Base-by-base conservation (phyloP, 2,888 invertebrate genomes). In the Ceratothoa steindachneri region DNA sequence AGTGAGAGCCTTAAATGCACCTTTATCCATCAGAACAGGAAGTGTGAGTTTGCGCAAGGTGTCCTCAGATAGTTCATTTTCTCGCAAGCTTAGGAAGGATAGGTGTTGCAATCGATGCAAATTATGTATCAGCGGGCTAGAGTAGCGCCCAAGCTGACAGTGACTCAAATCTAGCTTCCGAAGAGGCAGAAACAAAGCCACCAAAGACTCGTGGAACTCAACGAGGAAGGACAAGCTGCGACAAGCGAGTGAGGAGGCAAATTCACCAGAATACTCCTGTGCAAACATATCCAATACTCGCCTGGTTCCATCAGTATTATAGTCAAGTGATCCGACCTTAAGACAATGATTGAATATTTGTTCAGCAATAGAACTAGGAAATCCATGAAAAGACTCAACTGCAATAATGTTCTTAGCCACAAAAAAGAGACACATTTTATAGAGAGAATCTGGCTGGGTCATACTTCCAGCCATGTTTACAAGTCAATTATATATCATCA, bases 331-430 rank as follows among this genome's bases (percentile, higher is more conserved):
- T 1, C 68, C 73, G 52, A n/a, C 22, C 9, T 65, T 15, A 0
- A 71, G 24, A 30, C 74, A 74, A 1, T 19, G 2, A 0, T 73
- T 28, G 7, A 68, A 72, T 1, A 77, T 27, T n/a, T 55, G 31
- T 15, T 77, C 70, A 7, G 70, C 73, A n/a, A 77, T 69, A 29
- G 75, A 60, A 9, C 70, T 70, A 22, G 77, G 77, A 41, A 75
- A 67, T n/a, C 51, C 27, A 15, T 53, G 30, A 12, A 77, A 30
- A n/a, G 69, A 67, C 15, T 77, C 77, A 4, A 75, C 73, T 28
- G 30, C 7, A 27, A 4, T 30, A 15, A 77, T 73, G 53, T 77
- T 75, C 3, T 19, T 31, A 1, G 67, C 70, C 15, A 77, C 30
- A 52, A 74, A 77, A 3, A 73, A 41, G n/a, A 74, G 5, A 12